Conservation (phyloP, 2,888 invertebrate species). For the Hemaris fuciformis region DNA sequence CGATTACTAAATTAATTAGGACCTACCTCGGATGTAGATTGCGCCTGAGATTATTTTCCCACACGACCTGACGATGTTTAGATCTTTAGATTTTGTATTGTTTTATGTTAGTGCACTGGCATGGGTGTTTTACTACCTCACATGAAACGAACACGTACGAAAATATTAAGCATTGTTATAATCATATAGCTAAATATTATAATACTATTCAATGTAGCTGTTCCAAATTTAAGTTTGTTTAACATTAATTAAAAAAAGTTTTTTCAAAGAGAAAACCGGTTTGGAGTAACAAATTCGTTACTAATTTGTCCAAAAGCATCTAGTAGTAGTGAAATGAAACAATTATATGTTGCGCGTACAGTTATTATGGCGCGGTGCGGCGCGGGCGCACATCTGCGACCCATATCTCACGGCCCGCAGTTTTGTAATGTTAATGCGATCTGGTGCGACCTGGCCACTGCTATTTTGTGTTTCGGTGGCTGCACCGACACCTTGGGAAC, state of each 20-base stretch:
- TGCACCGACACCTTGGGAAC: conserved; percentile 28
- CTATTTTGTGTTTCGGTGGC: conserved; percentile 49
- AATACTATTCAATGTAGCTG: no score
- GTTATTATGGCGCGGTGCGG: conserved; percentile 54
- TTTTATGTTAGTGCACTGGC: conserved; percentile 44
- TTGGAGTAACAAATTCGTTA: conserved; percentile 5
- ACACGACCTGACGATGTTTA: conserved; percentile 71
- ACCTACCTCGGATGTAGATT: conserved; percentile 78
- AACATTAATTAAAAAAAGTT: no score
- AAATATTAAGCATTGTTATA: not conserved
- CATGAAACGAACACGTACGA: not conserved
- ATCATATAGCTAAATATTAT: no score
- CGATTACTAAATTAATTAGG: conserved; percentile 82
- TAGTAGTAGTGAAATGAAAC: conserved; percentile 53
- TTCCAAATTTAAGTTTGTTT: no score
- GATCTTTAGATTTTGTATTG: conserved; percentile 71
- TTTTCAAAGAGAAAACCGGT: not conserved
- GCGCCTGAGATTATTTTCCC: conserved; percentile 78
- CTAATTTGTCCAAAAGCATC: conserved; percentile 7
- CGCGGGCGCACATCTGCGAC: conserved; percentile 69
- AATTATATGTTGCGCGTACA: conserved; percentile 70
- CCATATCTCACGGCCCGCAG: conserved; percentile 75
- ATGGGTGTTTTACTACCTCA: conserved; percentile 20
- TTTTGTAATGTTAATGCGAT: conserved; percentile 68
- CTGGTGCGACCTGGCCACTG: conserved; percentile 40